Base-by-base conservation (phyloP, 2,797 vertebrate genomes). In the Myiothlypis coronata region DNA sequence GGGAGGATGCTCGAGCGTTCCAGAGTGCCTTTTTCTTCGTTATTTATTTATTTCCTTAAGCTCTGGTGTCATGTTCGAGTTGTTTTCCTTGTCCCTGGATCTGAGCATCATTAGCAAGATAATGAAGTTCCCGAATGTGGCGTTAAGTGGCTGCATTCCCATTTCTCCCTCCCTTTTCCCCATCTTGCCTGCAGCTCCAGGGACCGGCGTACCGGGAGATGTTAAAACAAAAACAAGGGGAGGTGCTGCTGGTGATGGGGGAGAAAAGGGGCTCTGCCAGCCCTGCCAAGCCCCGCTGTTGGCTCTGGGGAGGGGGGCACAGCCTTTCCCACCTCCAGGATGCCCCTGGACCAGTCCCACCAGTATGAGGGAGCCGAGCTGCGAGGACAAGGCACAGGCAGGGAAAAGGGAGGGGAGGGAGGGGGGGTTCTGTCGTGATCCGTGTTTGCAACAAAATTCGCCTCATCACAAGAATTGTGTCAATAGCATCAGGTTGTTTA, bases 61-160 rank as follows among this genome's bases (percentile, higher is more conserved):
- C 88, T 92, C 68, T 46, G 47, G 56, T 85, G 76, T 89, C 71
- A 60, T 19, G 46, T 91, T 50, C 20, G 49, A 77, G 83, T 79
- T 88, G 26, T 94, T 93, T 94, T 90, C 83, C 72, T 63, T 56
- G 65, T 53, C 85, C 67, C 4, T 88, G 67, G 78, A 43, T 64
- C 34, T n/a, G 87, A 70, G 87, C 95, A 91, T 94, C 90, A 17
- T 63, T 90, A 83, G 72, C 68, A 49, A 53, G 83, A 94, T 94
- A 96, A 96, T 94, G 35, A 96, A 96, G 92, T 74, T 84, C 70
- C 87, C 46, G 80, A 88, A 63, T 53, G 88, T 64, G 57, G 65
- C 69, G 81, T 85, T 92, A 59, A 52, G 28, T 8, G 76, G n/a
- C 75, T 57, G 90, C 55, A 8, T 93, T 71, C 68, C 64, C 70